Percentiles rank a stretch among this genome's conserved stretches.
These are phyloP conservation scores for Eutrigla gurnardus DNA, from an alignment of 2,797 vertebrate species.

Conservation along the genomic window DNA sequence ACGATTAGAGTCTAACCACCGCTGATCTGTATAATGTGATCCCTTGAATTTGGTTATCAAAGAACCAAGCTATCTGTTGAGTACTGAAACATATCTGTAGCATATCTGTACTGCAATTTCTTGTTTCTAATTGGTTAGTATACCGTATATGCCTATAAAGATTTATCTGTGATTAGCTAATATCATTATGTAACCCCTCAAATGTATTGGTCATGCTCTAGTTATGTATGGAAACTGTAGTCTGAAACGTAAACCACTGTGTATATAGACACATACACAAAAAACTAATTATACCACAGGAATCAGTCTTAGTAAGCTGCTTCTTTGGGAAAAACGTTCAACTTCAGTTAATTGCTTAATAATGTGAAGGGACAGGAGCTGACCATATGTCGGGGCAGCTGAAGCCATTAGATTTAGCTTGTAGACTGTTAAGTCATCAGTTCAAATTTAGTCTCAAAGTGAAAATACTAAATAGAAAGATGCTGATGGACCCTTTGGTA, in stretches of 20 bases:
- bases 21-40: background rate
- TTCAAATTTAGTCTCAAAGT: conserved; percentile 56
- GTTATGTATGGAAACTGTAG: background rate
- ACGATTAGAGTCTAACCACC: background rate
- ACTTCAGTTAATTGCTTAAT: conserved; percentile 30
- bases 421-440: conserved; percentile 49
- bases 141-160: no score
- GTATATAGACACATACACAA: background rate
- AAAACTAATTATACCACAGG: no score
- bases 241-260: background rate
- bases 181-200: background rate
- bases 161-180: background rate
- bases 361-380: conserved; percentile 31
- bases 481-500: conserved; percentile 58
- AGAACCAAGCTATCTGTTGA: no score
- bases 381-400: conserved; percentile 46
- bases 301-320: background rate
- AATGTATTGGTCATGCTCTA: background rate
- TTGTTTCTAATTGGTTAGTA: background rate
- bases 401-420: conserved; percentile 50
- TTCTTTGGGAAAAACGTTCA: conserved; percentile 6
- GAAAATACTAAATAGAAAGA: conserved; percentile 55
- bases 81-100: background rate
- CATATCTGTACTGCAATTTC: background rate
- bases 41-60: no score